Conservation (phyloP, 2,797 vertebrate genomes). For the Scolopax rusticola region DNA sequence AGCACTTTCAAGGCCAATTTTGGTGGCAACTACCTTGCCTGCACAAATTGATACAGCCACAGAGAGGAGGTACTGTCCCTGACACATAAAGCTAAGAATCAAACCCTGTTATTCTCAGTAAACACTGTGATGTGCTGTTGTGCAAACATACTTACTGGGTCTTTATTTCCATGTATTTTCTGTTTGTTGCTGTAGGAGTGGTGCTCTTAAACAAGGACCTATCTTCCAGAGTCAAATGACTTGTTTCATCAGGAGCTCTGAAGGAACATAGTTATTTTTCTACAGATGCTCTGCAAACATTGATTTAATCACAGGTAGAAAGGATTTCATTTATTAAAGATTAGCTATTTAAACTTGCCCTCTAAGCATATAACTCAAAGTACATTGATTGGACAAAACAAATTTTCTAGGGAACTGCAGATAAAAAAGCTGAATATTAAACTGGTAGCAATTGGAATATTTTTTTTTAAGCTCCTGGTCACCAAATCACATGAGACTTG, state of each 20-base stretch:
- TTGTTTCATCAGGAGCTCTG: not conserved
- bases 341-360: not conserved
- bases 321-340: not conserved
- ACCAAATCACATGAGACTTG: not conserved
- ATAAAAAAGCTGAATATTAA: not conserved
- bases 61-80: not conserved
- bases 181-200: not conserved
- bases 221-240: not conserved
- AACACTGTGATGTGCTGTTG: not conserved
- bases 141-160: not conserved
- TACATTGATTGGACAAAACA: not conserved
- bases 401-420: not conserved
- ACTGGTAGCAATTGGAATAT: not conserved
- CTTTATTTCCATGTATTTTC: not conserved
- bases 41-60: not conserved
- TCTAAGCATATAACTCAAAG: not conserved
- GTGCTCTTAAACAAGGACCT: not conserved
- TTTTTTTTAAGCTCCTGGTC: not conserved
- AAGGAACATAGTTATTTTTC: not conserved
- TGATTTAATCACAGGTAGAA: not conserved
- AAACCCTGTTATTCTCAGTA: not conserved
- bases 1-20: not conserved
- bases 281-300: not conserved
- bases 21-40: not conserved
- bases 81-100: rapidly evolving